These are phyloP conservation scores for Crypturellus tataupa DNA, from an alignment of 2,797 vertebrate genomes.

Conservation along the genomic window DNA sequence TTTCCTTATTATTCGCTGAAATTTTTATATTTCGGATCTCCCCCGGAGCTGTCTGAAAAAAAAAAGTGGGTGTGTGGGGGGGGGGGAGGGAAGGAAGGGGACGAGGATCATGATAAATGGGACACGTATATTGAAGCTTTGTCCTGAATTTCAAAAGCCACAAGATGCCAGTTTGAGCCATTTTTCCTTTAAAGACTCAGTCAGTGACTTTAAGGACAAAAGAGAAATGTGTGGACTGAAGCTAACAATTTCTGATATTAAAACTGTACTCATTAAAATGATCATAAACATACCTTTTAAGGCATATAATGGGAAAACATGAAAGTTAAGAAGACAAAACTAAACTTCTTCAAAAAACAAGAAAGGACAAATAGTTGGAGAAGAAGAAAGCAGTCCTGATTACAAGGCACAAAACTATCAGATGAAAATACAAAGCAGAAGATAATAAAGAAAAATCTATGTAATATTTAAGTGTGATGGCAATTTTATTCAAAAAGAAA, in stretches of 20 bases:
- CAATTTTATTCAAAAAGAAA: neutral
- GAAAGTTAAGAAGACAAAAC: neutral
- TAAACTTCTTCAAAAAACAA: neutral
- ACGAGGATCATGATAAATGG: neutral
- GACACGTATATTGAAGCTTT: neutral
- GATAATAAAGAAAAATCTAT: neutral
- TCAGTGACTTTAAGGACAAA: neutral
- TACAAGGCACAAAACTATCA: neutral
- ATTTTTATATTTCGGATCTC: neutral
- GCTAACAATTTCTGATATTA: neutral
- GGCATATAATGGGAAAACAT: neutral
- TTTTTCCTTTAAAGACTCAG: neutral
- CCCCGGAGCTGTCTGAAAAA: neutral
- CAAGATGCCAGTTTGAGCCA: neutral
- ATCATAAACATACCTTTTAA: neutral
- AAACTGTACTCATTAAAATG: neutral
- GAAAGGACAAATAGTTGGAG: neutral
- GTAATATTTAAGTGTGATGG: neutral
- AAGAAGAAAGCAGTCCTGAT: neutral
- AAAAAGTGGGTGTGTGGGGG: too few species aligned
- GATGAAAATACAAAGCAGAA: neutral
- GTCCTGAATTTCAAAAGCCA: neutral
- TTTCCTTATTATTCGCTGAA: neutral
- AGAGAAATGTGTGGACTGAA: neutral
- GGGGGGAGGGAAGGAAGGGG: rapidly evolving